These are phyloP conservation scores for Puffinus mauretanicus DNA, from an alignment of 2,113 vertebrate species.

Conservation along the genomic window DNA sequence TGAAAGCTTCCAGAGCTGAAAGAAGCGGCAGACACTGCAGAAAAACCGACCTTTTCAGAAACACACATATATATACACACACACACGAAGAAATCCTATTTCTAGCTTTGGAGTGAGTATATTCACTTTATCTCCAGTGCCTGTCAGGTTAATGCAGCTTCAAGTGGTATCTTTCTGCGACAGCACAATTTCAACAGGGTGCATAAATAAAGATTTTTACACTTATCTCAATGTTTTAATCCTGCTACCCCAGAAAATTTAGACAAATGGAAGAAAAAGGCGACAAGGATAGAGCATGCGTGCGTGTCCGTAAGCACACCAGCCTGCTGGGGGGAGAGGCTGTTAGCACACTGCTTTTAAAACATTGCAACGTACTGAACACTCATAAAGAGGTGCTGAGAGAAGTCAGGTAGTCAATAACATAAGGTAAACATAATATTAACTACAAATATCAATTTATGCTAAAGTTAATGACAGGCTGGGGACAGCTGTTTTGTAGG, in stretches of 20 bases:
- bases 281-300: fast-evolving
- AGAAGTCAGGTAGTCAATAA: neutral
- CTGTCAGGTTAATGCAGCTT: neutral
- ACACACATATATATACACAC: neutral
- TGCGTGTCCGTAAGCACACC: neutral
- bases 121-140: neutral
- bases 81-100: neutral
- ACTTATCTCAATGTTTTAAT: neutral
- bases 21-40: too few species aligned
- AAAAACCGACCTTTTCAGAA: neutral
- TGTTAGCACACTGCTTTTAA: neutral
- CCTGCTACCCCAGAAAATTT: neutral
- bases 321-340: neutral
- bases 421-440: neutral
- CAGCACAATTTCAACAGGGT: neutral
- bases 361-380: neutral
- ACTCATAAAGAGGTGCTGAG: neutral
- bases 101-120: neutral
- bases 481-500: neutral
- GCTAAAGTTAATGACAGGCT: neutral
- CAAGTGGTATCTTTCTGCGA: neutral
- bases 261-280: neutral
- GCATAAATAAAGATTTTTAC: neutral
- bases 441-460: neutral
- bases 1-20: neutral